Percentiles rank a stretch among this genome's conserved stretches.
These are phyloP conservation scores for Mastacembelus armatus DNA, from an alignment of 2,797 vertebrate species.

Conservation along the genomic window DNA sequence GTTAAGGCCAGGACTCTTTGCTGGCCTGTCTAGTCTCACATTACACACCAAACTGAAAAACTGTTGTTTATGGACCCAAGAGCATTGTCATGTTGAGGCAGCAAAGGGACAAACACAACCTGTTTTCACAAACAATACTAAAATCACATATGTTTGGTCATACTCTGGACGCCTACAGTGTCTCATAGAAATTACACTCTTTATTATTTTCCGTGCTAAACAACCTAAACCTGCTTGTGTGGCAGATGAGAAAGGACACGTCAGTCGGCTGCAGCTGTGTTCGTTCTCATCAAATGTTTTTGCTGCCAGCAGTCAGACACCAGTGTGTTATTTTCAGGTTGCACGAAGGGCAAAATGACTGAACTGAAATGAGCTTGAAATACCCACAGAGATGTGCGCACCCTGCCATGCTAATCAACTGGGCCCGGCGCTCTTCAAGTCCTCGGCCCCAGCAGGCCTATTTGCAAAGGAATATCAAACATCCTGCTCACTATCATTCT, in stretches of 20 bases:
- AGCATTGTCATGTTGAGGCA: too few relatives aligned
- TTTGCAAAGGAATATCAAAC: conserved; percentile 61
- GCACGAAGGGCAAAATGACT: conserved; percentile 1
- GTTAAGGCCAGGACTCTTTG: too few relatives aligned
- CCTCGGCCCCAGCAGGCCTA: conserved; percentile 35
- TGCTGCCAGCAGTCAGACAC: neutral
- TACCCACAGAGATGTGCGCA: conserved; percentile 11
- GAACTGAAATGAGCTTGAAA: conserved; percentile 20
- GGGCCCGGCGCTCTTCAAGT: conserved; percentile 26
- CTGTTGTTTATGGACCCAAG: too few relatives aligned
- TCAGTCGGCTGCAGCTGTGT: neutral
- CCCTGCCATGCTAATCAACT: conserved; percentile 43
- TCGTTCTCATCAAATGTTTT: neutral
- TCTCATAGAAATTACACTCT: too few relatives aligned
- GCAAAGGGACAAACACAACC: too few relatives aligned
- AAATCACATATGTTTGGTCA: too few relatives aligned
- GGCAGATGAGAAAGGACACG: neutral
- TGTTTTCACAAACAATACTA: too few relatives aligned
- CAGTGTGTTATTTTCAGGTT: conserved; percentile 6
- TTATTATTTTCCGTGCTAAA: too few relatives aligned
- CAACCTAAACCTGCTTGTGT: too few relatives aligned
- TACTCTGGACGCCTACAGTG: too few relatives aligned
- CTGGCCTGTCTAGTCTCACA: too few relatives aligned
- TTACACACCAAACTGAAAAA: too few relatives aligned
- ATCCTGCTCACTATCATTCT: conserved; percentile 53